Percentiles rank a stretch among this genome's conserved stretches.
Conservation (phyloP, 2,113 vertebrate species). For the Neofelis nebulosa region DNA sequence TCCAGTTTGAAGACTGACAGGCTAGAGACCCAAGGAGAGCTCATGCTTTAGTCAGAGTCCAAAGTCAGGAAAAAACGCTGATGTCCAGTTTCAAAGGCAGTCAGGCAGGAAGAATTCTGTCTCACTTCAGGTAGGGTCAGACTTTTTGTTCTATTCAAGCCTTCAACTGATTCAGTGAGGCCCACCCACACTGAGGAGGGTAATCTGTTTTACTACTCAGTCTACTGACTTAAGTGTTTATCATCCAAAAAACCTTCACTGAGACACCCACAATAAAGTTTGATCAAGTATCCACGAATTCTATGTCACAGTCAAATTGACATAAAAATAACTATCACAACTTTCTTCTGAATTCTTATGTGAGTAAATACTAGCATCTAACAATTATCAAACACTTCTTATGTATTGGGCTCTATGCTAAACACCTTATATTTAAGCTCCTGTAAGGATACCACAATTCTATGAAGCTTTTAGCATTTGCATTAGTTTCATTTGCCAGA, state of each 20-base stretch:
- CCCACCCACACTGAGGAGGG: too few relatives aligned
- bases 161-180: background rate
- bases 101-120: background rate
- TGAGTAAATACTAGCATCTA: background rate
- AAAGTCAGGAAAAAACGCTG: background rate
- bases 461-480: background rate
- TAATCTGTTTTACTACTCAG: background rate
- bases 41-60: background rate
- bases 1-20: background rate
- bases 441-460: background rate
- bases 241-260: background rate
- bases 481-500: background rate
- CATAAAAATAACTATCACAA: background rate
- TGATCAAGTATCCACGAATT: background rate
- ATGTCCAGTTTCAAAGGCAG: background rate
- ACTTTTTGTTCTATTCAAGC: background rate
- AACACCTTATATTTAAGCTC: background rate
- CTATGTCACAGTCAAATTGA: background rate
- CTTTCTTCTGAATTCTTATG: background rate
- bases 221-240: background rate
- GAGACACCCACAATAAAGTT: background rate
- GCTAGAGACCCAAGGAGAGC: background rate
- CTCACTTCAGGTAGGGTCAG: fast-evolving
- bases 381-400: background rate
- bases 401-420: background rate